Evolutionary conservation across 1,140 invertebrate genomes (phyloP).

Genomic region (Ceratina japonica): DNA sequence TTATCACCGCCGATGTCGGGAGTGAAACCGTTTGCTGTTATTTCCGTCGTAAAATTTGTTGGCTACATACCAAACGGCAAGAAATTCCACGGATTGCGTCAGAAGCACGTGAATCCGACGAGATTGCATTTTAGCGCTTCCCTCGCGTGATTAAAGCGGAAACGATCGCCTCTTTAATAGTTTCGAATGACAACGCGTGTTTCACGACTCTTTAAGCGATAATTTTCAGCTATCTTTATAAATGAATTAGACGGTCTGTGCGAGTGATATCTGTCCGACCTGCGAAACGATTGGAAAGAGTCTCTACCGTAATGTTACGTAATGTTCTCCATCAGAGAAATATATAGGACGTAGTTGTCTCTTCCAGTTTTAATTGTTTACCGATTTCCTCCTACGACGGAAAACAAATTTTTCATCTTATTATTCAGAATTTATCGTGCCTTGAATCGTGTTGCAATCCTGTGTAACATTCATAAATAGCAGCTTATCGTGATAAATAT

Average conservation of each 20-base stretch:
- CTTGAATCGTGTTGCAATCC: background rate
- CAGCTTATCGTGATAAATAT: slow-evolving; percentile 1
- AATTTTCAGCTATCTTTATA: background rate
- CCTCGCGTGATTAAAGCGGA: background rate
- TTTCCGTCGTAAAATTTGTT: slow-evolving; percentile 64
- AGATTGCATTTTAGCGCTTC: slow-evolving; percentile 2
- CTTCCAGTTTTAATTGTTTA: too few species aligned
- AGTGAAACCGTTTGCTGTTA: background rate
- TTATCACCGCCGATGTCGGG: slow-evolving; percentile 1
- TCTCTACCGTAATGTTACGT: background rate
- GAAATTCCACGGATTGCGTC: slow-evolving; percentile 62
- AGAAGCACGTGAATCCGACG: slow-evolving; percentile 49
- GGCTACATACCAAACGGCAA: slow-evolving; percentile 60
- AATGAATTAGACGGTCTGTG: background rate
- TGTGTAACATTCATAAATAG: background rate
- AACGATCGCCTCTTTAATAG: background rate
- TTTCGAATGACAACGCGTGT: background rate
- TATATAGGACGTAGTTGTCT: background rate
- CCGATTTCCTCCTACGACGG: too few species aligned
- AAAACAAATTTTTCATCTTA: background rate
- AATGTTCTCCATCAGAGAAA: background rate
- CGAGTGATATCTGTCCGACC: background rate
- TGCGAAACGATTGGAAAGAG: background rate
- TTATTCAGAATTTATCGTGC: slow-evolving; percentile 7
- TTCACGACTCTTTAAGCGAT: background rate